Conservation (phyloP, 2,888 invertebrate genomes). For the Imbricaverruca yamaguchii region DNA sequence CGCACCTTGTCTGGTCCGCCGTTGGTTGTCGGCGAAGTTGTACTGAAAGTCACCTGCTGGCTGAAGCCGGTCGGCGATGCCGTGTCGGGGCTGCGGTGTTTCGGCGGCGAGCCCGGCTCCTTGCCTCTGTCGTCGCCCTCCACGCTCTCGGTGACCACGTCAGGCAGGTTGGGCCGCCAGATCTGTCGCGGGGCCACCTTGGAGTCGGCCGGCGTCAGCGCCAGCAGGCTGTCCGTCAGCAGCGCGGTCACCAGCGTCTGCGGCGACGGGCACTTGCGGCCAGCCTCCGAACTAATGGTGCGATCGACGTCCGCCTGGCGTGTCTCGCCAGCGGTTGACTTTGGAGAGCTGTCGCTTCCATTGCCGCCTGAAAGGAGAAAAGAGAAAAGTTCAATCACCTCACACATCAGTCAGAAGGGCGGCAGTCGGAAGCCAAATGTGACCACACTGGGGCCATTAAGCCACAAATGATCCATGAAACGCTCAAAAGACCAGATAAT, state of each 20-base stretch:
- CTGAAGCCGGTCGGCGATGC: too few species aligned
- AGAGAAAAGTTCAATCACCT: slow-evolving; percentile 47
- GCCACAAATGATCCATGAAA: slow-evolving; percentile 29
- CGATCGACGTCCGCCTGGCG: slow-evolving; percentile 30
- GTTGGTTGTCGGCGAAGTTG: too few species aligned
- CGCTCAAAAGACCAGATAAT: slow-evolving; percentile 27
- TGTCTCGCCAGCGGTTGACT: slow-evolving; percentile 33
- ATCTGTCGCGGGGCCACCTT: neutral
- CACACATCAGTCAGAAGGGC: slow-evolving; percentile 31
- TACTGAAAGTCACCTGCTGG: too few species aligned
- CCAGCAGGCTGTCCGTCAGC: neutral
- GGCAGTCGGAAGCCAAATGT: slow-evolving; percentile 29
- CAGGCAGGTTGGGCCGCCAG: slow-evolving; percentile 27
- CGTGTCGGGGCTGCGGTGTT: too few species aligned
- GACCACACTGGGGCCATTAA: slow-evolving; percentile 23
- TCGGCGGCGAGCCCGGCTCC: slow-evolving; percentile 31
- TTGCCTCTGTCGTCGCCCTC: slow-evolving; percentile 29
- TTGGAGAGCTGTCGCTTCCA: slow-evolving; percentile 69
- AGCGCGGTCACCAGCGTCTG: slow-evolving; percentile 23
- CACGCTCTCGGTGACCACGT: slow-evolving; percentile 27
- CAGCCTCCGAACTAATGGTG: slow-evolving; percentile 24
- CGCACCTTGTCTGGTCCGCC: too few species aligned
- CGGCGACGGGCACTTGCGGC: slow-evolving; percentile 23
- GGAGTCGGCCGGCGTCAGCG: neutral
- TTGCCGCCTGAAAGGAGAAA: slow-evolving; percentile 76